Conservation (phyloP, 2,797 vertebrate genomes). For the Tokudaia muenninki region DNA sequence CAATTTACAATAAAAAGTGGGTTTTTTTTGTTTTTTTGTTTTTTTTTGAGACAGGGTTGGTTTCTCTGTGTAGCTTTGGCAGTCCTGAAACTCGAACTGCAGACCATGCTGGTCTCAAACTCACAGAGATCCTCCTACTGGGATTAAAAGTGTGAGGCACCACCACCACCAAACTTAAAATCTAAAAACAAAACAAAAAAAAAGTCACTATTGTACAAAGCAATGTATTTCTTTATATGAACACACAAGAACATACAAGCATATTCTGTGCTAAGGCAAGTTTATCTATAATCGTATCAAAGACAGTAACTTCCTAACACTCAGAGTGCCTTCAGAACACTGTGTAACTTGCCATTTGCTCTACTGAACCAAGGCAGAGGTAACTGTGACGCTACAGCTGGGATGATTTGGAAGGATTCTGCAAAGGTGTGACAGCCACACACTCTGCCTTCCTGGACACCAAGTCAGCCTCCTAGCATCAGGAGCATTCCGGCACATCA, state of each 20-base stretch:
- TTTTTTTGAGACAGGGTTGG: background rate
- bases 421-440: background rate
- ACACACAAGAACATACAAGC: background rate
- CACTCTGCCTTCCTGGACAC: background rate
- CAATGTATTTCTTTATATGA: background rate
- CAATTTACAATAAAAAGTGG: background rate
- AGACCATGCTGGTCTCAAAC: background rate
- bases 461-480: too few species aligned
- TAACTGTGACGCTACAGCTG: background rate
- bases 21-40: background rate
- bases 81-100: background rate
- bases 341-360: background rate
- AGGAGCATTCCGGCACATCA: background rate
- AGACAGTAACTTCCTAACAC: background rate
- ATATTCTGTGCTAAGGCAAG: background rate
- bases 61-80: background rate
- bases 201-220: background rate
- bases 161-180: background rate
- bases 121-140: background rate
- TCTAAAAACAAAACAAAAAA: background rate
- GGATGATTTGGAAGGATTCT: background rate
- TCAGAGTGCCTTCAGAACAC: background rate
- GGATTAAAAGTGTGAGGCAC: background rate
- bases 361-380: background rate
- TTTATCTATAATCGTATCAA: background rate